These are phyloP conservation scores for Ichneumoninae sp. DNA, from an alignment of 2,888 invertebrate species.

Conservation along the genomic window DNA sequence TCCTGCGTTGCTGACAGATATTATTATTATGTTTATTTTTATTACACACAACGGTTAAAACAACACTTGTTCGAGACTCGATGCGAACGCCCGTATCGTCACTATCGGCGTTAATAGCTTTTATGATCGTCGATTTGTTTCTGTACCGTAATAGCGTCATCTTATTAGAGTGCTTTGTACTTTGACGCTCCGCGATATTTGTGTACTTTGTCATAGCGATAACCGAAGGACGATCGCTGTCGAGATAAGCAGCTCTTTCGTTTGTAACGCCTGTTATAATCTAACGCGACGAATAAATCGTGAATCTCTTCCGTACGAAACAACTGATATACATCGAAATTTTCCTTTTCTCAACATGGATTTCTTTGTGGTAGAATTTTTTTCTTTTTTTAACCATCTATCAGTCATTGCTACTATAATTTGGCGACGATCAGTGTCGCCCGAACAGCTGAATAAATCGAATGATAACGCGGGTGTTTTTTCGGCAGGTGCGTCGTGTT, in stretches of 20 bases:
- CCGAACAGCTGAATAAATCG: conserved; percentile 60
- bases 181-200: conserved; percentile 17
- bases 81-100: conserved; percentile 10
- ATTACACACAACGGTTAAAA: conserved; percentile 2
- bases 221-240: conserved; percentile 29
- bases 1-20: conserved; percentile 15
- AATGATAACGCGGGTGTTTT: conserved; percentile 40
- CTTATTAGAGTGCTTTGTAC: conserved; percentile 48
- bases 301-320: conserved; percentile 15
- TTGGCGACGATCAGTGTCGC: conserved; percentile 26
- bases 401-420: conserved; percentile 6
- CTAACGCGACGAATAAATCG: neutral
- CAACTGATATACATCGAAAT: neutral
- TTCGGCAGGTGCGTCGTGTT: conserved; percentile 40
- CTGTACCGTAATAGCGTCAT: conserved; percentile 44
- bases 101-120: conserved; percentile 24
- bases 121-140: conserved; percentile 40
- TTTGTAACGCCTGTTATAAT: neutral
- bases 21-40: conserved; percentile 31
- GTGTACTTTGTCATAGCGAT: conserved; percentile 20
- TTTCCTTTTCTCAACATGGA: neutral
- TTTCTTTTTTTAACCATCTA: conserved; percentile 9
- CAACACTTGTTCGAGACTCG: neutral
- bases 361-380: neutral
- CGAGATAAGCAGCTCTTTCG: conserved; percentile 28